Percentiles rank a stretch among this genome's conserved stretches.
Evolutionary conservation across 2,888 invertebrate genomes (phyloP).

Genomic region (Epinotia ramella): DNA sequence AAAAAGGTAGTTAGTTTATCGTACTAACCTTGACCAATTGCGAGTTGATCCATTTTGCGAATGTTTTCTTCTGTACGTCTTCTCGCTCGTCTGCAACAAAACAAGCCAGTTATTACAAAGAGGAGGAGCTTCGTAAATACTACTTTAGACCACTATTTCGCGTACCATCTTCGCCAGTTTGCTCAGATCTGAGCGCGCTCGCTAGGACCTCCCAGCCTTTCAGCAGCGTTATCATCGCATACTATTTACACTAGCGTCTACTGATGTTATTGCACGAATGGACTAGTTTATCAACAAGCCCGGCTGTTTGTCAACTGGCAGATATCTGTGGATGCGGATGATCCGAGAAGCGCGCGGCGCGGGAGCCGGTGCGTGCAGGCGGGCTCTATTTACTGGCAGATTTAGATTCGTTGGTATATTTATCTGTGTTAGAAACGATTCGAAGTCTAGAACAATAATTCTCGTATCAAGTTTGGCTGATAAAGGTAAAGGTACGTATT

Average conservation of each 20-base stretch:
- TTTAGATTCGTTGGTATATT: background rate
- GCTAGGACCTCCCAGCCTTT: conserved; percentile 65
- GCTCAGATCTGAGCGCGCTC: conserved; percentile 14
- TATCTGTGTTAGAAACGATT: background rate
- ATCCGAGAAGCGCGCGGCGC: conserved; percentile 3
- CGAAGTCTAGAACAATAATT: no score
- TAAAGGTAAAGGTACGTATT: no score
- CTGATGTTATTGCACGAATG: conserved; percentile 4
- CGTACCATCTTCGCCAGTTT: conserved; percentile 22
- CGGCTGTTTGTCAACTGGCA: conserved; percentile 26
- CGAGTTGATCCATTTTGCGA: conserved; percentile 96
- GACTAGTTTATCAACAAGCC: conserved; percentile 23
- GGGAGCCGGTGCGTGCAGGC: background rate
- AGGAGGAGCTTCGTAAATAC: no score
- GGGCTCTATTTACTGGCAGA: background rate
- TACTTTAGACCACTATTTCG: background rate
- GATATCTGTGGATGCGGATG: conserved; percentile 18
- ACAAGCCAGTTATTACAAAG: background rate
- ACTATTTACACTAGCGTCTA: background rate
- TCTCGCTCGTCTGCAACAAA: conserved; percentile 93
- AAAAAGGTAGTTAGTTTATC: background rate
- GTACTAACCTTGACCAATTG: conserved; percentile 91
- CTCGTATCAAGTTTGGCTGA: no score
- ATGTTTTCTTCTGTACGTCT: conserved; percentile 97
- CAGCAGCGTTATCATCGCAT: conserved; percentile 64